Evolutionary conservation across 2,888 invertebrate genomes (phyloP).

Genomic region (Plusia festucae): DNA sequence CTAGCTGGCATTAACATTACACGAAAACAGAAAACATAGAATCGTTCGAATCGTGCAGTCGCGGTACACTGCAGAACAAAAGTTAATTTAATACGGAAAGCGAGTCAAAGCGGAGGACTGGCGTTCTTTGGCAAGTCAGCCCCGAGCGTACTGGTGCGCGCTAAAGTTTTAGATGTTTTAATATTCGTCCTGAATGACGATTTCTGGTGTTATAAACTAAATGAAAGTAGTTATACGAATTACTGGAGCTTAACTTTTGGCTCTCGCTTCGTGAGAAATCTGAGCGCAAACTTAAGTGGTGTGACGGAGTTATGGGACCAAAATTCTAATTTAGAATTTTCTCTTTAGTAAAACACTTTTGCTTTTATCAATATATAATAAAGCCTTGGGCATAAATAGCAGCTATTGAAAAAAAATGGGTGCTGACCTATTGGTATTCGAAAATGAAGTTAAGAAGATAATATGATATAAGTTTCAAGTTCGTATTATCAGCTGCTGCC

Average conservation of each 20-base stretch:
- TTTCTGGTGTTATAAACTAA: slow-evolving; percentile 29
- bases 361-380: background rate
- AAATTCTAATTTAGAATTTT: background rate
- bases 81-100: slow-evolving; percentile 62
- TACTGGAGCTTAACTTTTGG: slow-evolving; percentile 13
- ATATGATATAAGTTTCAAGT: no score
- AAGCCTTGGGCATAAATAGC: no score
- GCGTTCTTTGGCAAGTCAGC: slow-evolving; percentile 56
- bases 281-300: background rate
- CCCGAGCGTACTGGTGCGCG: slow-evolving; percentile 37
- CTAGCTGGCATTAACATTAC: slow-evolving; percentile 34
- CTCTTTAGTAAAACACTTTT: background rate
- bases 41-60: slow-evolving; percentile 42
- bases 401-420: no score
- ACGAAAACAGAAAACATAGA: slow-evolving; percentile 37
- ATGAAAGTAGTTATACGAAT: slow-evolving; percentile 22
- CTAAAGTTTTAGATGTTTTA: slow-evolving; percentile 24
- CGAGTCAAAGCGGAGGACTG: slow-evolving; percentile 55
- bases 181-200: slow-evolving; percentile 13
- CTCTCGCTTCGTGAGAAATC: background rate
- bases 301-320: background rate
- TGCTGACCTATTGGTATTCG: no score
- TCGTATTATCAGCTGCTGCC: no score
- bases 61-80: slow-evolving; percentile 55
- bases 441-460: no score